Evolutionary conservation across 2,888 invertebrate species (phyloP), one percentile per base, ranked within the genome.

Genomic region (Lasioglossum oenotherae): DNA sequence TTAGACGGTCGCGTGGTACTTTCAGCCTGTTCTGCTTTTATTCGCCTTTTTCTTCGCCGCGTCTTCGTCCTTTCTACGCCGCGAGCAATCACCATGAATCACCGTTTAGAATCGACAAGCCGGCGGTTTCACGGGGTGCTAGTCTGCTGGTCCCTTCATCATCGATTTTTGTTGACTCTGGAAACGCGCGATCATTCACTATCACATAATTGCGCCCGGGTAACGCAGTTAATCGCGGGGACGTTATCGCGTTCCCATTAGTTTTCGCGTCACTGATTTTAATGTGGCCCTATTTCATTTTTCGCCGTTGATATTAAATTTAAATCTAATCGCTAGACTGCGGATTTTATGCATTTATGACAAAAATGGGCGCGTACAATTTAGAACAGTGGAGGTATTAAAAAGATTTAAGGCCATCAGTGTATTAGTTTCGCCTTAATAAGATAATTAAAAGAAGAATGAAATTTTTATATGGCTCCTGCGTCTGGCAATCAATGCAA

Each of bases 41-140:
- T n/a, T 35, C 49, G 69, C 49, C 64, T 86, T 60, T 67, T 57
- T 57, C 69, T 53, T 69, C 35, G 41, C 49, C 27, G 71, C 14
- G 19, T 57, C 80, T 44, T 79, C 69, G 78, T 89, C 78, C 83
- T 79, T 78, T 90, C 77, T 80, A 41, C 72, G 78, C 84, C 73
- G 79, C 74, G 78, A 76, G 89, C 82, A 89, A 89, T 90, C 87
- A 88, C 71, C 90, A 89, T 89, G 88, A 90, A 90, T 90, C 89
- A 90, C 76, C 73, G 78, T 84, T 90, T 90, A 85, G 87, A 87
- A 90, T 85, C 82, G 86, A 76, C 84, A 31, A 78, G 78, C 67
- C 71, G 74, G 79, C 60, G 38, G 57, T 82, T 83, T 10, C 80
- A 23, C 35, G 64, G 74, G 78, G 81, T 81, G 72, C 74, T 79